Evolutionary conservation across 2,888 invertebrate genomes (phyloP).

Genomic region (Lasioglossum villosulum): DNA sequence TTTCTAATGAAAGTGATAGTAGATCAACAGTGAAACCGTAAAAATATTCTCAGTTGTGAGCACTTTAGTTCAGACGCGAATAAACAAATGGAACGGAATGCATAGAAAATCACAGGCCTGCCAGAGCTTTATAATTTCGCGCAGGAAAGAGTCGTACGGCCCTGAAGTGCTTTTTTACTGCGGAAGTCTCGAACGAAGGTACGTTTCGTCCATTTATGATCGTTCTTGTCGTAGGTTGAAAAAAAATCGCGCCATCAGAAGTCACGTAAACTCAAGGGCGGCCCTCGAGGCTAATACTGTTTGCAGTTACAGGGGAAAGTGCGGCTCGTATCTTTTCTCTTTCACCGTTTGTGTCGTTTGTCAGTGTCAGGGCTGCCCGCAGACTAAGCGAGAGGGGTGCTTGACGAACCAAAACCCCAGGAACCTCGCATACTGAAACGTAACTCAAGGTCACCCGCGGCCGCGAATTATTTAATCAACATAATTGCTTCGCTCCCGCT

Average conservation of each 20-base stretch:
- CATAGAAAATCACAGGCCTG: neutral
- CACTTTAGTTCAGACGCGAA: neutral
- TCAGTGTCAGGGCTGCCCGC: conserved; percentile 12
- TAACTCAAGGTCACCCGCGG: neutral
- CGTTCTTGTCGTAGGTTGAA: conserved; percentile 2
- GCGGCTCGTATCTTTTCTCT: conserved; percentile 19
- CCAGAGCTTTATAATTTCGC: neutral
- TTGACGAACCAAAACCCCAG: conserved; percentile 2
- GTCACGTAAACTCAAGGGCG: conserved; percentile 23
- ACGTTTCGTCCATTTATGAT: conserved; percentile 16
- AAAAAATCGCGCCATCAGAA: conserved; percentile 19
- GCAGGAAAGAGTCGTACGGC: neutral
- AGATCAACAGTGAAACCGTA: too few relatives aligned
- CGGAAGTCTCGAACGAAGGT: neutral
- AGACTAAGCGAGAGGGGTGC: neutral
- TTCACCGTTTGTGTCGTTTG: neutral
- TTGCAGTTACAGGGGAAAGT: conserved; percentile 2
- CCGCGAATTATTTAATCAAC: conserved; percentile 6
- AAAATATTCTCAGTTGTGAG: neutral
- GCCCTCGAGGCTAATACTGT: conserved; percentile 24
- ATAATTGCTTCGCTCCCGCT: neutral
- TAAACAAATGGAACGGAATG: neutral
- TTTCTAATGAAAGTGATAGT: neutral
- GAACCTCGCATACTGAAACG: neutral
- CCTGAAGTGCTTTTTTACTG: neutral